Base-by-base conservation (phyloP, 2,888 invertebrate species). In the Megalurothrips usitatus region DNA sequence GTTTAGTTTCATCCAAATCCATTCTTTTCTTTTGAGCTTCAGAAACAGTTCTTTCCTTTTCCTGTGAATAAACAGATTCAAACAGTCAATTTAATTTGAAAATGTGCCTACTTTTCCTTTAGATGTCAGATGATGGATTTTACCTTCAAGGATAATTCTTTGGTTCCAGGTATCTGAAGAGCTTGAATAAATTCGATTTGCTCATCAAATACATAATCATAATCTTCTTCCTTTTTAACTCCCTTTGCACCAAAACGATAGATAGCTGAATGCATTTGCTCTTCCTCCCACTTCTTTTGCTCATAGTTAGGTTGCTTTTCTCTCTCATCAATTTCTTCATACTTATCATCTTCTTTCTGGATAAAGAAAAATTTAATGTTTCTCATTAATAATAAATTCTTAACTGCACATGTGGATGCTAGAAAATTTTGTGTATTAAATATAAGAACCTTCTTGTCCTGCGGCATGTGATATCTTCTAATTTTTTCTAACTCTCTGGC, bases 131-230 rank as follows among this genome's bases (percentile, higher is more conserved):
- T 52, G 68, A 48, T 80, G 23, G 19, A 48, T 78, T 43, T 48
- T 83, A 86, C 85, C 81, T 83, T 83, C 12, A 34, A 58, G 6
- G 82, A 81, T 82, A 83, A 88, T 43, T 88, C 87, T 87, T 89
- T 89, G 49, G 90, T 91, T 11, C 95, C 96, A 83, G 95, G 94
- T 86, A 96, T 89, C 84, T 93, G 93, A 0, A 96, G 87, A 0
- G 94, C 94, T 88, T 99, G 97, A 83, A 99, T 95, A 87, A 99
- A 99, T 86, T 99, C 97, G 85, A 99, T 98, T 88, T 98, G 96
- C 87, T 99, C 98, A 86, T 98, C 98, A 84, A 99, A 88, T 52
- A 99, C 88, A 49, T 98, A 89, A 83, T 99, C 98, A 89, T 99
- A 99, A 84, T 98, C 95, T 85, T 94, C 91, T 84, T 88, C 87